Base-by-base conservation (phyloP, 2,888 invertebrate species). In the Sepiola atlantica region DNA sequence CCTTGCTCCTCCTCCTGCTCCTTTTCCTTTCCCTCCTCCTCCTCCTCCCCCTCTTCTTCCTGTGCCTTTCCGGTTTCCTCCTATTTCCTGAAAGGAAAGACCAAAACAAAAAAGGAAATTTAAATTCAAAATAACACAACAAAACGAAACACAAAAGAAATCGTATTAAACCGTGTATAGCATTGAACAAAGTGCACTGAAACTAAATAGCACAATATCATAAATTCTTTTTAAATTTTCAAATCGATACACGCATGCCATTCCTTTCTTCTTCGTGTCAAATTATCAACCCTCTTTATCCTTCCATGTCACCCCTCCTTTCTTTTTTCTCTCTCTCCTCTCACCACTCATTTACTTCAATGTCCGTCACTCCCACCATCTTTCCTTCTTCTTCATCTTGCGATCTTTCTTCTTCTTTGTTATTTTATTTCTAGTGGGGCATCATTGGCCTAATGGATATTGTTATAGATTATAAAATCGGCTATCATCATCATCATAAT, bases 21-120 rank as follows among this genome's bases (percentile, higher is more conserved):
- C 18, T 77, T 14, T 10, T 77, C 77, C 77, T 77, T n/a, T n/a
- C 28, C n/a, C 77, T 77, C 12, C 12, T n/a, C 77, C 77, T 77
- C 10, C 8, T 77, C n/a, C 77, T 77, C 77, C 77, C 28, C n/a
- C n/a, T 77, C 77, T n/a, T 77, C n/a, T 77, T 77, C 77, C 77
- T n/a, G 77, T 77, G 77, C 28, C 77, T 77, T 77, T 77, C 77
- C 77, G 77, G 77, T n/a, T 77, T 16, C 77, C 77, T 77, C 77
- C 77, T 77, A 77, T 77, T 77, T 77, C 77, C 77, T 77, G 77
- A 77, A 77, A 77, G 77, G n/a, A 77, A 45, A 77, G n/a, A n/a
- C n/a, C n/a, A 77, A 77, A 77, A 77, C 28, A n/a, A 77, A 77
- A 77, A 45, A 45, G 8, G 8, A 45, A 45, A 8, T 45, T 45